Conservation (phyloP, 2,113 vertebrate genomes). For the Microtus oregoni region DNA sequence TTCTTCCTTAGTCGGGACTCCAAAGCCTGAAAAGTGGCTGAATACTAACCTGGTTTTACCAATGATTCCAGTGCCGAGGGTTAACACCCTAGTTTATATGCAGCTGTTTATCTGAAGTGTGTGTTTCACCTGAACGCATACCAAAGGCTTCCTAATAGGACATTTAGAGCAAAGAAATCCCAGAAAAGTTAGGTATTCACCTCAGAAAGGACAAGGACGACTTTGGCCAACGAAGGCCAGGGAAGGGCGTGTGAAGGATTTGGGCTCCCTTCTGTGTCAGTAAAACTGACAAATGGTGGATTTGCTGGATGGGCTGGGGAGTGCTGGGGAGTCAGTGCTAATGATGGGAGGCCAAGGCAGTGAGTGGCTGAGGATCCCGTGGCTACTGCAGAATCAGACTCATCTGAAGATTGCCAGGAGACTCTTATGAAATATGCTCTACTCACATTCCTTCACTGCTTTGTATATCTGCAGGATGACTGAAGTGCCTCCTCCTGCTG, state of each 20-base stretch:
- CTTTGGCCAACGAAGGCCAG: neutral
- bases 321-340: neutral
- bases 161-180: neutral
- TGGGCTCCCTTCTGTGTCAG: neutral
- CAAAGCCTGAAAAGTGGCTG: neutral
- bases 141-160: neutral
- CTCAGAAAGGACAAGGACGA: neutral
- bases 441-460: neutral
- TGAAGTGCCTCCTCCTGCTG: neutral
- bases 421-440: neutral
- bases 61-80: neutral
- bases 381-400: rapidly evolving
- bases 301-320: neutral
- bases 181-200: neutral
- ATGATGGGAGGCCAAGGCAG: neutral
- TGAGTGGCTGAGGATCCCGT: neutral
- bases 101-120: neutral
- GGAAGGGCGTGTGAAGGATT: neutral
- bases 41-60: neutral
- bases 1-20: neutral
- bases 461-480: slow-evolving; percentile 69
- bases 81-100: neutral
- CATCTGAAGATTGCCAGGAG: neutral
- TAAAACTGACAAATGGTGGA: neutral
- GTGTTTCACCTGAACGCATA: neutral